Evolutionary conservation across 2,888 invertebrate genomes (phyloP).

Genomic region (Tiliacea aurago): DNA sequence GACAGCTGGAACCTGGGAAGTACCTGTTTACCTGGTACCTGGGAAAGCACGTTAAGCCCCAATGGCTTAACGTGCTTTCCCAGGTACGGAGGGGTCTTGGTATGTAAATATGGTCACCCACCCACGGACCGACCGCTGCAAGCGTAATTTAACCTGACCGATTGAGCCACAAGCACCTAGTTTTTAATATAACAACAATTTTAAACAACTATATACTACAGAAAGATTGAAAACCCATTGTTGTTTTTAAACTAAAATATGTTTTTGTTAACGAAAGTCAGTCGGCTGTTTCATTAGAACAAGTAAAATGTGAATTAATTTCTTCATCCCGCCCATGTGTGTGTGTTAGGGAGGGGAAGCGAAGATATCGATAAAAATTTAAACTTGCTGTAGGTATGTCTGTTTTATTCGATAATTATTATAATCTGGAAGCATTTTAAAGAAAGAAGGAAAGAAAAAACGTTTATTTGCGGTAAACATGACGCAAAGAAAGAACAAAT

Average conservation of each 20-base stretch:
- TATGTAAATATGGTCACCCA: too few relatives aligned
- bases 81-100: too few relatives aligned
- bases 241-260: constrained; percentile 37
- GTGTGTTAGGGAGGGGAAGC: constrained; percentile 67
- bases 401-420: neutral
- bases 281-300: constrained; percentile 79
- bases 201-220: constrained; percentile 18
- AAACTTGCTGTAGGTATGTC: neutral
- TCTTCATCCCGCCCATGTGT: constrained; percentile 78
- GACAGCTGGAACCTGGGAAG: too few relatives aligned
- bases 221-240: constrained; percentile 7
- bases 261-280: constrained; percentile 46
- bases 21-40: too few relatives aligned
- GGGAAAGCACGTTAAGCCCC: too few relatives aligned
- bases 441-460: too few relatives aligned
- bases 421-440: neutral
- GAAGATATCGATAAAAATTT: constrained; percentile 46
- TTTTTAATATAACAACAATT: constrained; percentile 7
- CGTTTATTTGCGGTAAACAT: too few relatives aligned
- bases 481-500: too few relatives aligned
- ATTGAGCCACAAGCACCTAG: too few relatives aligned
- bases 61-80: too few relatives aligned
- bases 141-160: too few relatives aligned
- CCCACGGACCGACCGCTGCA: too few relatives aligned
- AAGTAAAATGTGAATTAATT: constrained; percentile 85